Evolutionary conservation across 2,113 vertebrate genomes (phyloP).

Genomic region (Procavia capensis): DNA sequence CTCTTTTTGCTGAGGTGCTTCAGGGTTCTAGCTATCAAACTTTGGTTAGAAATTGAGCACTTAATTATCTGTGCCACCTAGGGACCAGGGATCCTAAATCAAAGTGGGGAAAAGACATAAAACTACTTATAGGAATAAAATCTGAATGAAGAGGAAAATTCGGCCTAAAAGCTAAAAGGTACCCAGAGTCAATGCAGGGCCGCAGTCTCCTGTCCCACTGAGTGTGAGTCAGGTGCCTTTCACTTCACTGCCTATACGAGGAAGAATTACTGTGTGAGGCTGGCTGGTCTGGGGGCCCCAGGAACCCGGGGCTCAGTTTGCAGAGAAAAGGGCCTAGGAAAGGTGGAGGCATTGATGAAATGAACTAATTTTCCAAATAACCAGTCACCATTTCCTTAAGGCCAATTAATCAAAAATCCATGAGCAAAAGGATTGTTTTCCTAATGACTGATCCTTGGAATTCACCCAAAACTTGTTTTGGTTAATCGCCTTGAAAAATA

Average conservation of each 20-base stretch:
- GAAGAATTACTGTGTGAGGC: not conserved
- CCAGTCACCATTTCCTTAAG: not conserved
- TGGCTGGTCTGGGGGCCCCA: too few relatives aligned
- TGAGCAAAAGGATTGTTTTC: conserved; percentile 40
- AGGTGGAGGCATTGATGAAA: not conserved
- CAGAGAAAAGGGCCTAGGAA: not conserved
- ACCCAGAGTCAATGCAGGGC: not conserved
- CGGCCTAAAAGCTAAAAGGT: not conserved
- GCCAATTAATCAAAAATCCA: not conserved
- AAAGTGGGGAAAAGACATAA: not conserved
- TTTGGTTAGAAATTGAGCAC: not conserved
- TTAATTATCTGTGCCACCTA: not conserved
- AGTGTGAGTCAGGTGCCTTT: too few relatives aligned
- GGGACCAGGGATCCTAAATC: not conserved
- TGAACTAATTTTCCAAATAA: not conserved
- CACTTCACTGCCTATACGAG: not conserved
- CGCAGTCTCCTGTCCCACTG: too few relatives aligned
- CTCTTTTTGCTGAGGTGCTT: not conserved
- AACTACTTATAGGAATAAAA: not conserved
- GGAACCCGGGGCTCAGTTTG: not conserved
- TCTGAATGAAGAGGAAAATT: not conserved
- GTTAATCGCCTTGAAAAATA: conserved; percentile 49
- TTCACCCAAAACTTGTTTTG: conserved; percentile 53
- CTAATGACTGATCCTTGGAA: conserved; percentile 30
- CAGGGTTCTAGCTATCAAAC: not conserved